A percentile compares a stretch with the other conserved stretches of the same genome.
Conservation (phyloP, 2,113 vertebrate species). For the Brachyhypopomus occidentalis region DNA sequence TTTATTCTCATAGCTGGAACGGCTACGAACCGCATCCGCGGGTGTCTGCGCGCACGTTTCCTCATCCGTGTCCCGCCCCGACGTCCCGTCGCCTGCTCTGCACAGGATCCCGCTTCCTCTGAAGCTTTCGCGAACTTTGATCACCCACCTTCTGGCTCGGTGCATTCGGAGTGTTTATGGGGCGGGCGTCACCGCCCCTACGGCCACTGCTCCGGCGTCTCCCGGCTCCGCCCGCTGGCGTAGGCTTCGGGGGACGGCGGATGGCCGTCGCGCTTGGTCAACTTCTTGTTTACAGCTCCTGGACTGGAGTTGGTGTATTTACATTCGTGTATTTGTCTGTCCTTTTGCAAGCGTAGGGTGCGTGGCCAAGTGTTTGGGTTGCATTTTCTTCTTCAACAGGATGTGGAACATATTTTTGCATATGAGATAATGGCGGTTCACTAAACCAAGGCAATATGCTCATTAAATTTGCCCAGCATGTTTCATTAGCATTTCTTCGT, state of each 20-base stretch:
- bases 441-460: background rate
- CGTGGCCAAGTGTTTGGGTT: slow-evolving; percentile 13
- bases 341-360: slow-evolving; percentile 1
- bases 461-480: background rate
- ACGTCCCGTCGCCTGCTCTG: slow-evolving; percentile 8
- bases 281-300: slow-evolving; percentile 20
- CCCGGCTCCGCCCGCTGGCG: background rate
- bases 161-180: slow-evolving; percentile 26
- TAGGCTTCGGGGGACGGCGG: background rate
- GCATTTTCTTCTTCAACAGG: background rate
- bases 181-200: background rate
- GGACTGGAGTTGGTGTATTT: slow-evolving; percentile 5
- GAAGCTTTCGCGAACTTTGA: slow-evolving; percentile 4
- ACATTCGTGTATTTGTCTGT: background rate
- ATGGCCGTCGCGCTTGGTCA: background rate
- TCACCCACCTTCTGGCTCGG: slow-evolving; percentile 29
- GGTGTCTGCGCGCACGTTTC: slow-evolving; percentile 16
- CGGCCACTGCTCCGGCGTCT: background rate
- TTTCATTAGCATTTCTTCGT: background rate
- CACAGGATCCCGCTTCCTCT: slow-evolving; percentile 18
- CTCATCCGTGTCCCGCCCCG: background rate
- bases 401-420: slow-evolving; percentile 9
- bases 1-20: slow-evolving; percentile 28
- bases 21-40: slow-evolving; percentile 3
- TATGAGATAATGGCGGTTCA: background rate